Base-by-base conservation (phyloP, 2,113 vertebrate species). In the Polypterus bichir region DNA sequence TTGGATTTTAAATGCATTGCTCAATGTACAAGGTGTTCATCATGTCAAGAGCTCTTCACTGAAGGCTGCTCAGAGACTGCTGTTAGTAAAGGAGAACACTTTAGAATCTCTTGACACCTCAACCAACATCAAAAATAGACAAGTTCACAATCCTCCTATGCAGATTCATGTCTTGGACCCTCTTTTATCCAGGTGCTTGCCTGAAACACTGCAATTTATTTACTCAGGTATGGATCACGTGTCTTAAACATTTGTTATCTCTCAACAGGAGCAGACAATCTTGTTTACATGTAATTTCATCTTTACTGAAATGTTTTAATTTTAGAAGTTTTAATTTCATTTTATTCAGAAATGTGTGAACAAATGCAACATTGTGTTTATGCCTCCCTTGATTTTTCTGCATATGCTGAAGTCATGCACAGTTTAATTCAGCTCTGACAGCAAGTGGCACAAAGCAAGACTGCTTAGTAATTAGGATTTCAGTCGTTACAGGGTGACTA, bases 191-290 rank as follows among this genome's bases (percentile, higher is more conserved):
- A 82, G 84, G 46, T 97, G 92, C 73, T 76, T 96, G 60, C 86
- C 88, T 52, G 90, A 96, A 76, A 87, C 92, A 47, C 89, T 98
- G 59, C 91, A 84, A 86, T 98, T 98, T 79, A 91, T 98, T 67
- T 98, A 98, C 69, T 88, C 93, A 95, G 95, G 95, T 98, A 88
- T 59, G 51, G 44, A 3, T 27, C 27, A 27, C 27, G 27, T 27
- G 48, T 8, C 5, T 8, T 4, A 47, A 46, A 9, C 6, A 0
- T 3, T 9, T 8, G 54, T 69, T 49, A n/a, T 27, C 27, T 27
- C 27, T 2, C 27, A 27, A 27, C 27, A 27, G 27, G 27, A 27
- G 27, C 27, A 27, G 27, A 27, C 27, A 27, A 27, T 27, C 27
- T 27, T 27, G 27, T 27, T 27, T 27, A 27, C 27, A 27, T 27